Evolutionary conservation across 2,113 vertebrate species (phyloP).

Genomic region (Mesoclemmys tuberculata): DNA sequence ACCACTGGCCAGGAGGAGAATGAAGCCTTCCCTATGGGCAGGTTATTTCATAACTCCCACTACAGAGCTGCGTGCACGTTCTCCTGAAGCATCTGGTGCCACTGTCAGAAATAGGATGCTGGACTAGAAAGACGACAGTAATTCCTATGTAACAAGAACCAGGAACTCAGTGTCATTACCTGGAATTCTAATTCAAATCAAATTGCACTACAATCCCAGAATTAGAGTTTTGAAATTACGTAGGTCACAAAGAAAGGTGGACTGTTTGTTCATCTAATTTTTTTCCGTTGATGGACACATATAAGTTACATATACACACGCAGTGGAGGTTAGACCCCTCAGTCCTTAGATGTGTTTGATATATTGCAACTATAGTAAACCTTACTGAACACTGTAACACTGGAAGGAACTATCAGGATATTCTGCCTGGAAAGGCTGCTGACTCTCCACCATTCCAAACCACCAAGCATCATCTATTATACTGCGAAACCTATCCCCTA

Average conservation of each 20-base stretch:
- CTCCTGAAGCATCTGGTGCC: not conserved
- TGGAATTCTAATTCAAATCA: not conserved
- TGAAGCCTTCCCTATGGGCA: not conserved
- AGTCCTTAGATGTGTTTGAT: not conserved
- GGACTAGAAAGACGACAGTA: not conserved
- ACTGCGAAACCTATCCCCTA: constrained; percentile 95
- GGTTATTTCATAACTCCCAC: not conserved
- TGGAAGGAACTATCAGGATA: constrained; percentile 99
- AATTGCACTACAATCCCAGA: not conserved
- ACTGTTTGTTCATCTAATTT: not conserved
- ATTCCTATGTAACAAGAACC: not conserved
- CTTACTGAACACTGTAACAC: constrained; percentile 97
- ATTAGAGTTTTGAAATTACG: not conserved
- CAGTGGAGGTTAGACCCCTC: not conserved
- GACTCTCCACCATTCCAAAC: constrained; percentile 96
- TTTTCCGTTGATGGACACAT: not conserved
- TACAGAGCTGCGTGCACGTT: not conserved
- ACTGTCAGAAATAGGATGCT: not conserved
- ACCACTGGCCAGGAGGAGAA: not conserved
- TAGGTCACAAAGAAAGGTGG: not conserved
- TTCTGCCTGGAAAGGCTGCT: constrained; percentile 94
- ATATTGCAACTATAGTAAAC: not conserved
- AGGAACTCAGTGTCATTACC: not conserved
- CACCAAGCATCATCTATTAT: constrained; percentile 99
- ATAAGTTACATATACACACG: not conserved